phyloP scores from a whole-genome alignment of 2,113 vertebrate genomes.

The Apteryx owenii region DNA sequence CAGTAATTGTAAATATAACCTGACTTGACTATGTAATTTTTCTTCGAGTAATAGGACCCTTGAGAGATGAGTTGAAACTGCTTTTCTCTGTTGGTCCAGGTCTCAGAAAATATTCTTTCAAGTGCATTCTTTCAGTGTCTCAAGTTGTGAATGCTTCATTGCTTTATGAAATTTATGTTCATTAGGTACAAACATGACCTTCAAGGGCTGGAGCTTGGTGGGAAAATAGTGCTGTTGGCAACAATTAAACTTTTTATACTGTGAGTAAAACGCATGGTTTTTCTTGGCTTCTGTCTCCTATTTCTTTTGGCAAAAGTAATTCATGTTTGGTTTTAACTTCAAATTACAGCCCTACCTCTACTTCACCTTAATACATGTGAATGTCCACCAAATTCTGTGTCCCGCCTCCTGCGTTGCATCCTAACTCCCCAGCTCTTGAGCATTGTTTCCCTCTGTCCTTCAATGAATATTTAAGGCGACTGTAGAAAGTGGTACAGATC shows the following conservation, averaged over 20 bases:
- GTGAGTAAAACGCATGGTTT: neutral
- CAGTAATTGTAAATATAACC: neutral
- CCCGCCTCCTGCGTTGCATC: rapidly evolving
- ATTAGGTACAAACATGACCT: neutral
- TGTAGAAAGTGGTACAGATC: too few relatives aligned
- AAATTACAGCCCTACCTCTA: neutral
- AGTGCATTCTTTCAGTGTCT: neutral
- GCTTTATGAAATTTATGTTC: neutral
- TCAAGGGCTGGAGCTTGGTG: rapidly evolving
- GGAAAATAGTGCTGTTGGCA: neutral
- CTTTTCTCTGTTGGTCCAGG: neutral
- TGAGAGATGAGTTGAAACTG: neutral
- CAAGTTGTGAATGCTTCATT: neutral
- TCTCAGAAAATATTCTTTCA: neutral
- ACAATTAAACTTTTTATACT: neutral
- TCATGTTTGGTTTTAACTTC: neutral
- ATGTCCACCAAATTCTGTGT: neutral
- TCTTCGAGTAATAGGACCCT: neutral
- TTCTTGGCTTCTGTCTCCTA: neutral
- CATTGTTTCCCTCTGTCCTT: neutral
- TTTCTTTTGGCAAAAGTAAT: rapidly evolving
- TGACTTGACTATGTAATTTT: neutral
- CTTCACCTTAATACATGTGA: neutral
- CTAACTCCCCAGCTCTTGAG: neutral
- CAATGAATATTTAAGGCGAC: neutral